Base-by-base conservation (phyloP, 2,888 invertebrate genomes). In the Cantharis lateralis region DNA sequence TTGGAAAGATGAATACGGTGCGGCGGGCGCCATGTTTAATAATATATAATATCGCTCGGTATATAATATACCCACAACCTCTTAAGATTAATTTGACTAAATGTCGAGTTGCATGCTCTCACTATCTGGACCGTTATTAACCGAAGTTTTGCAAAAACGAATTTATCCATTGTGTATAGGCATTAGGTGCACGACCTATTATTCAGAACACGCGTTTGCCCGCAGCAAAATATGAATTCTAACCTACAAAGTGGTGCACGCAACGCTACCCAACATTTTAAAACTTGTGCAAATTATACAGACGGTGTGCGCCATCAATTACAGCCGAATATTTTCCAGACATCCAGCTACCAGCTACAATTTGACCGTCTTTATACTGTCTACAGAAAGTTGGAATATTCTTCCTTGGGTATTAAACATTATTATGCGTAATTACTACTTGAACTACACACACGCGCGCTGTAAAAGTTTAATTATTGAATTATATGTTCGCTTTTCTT, bases 121-220 rank as follows among this genome's bases (percentile, higher is more conserved):
- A 28, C 48, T 68, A 71, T 28, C 63, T 72, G 64, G 70, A 15
- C 76, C 69, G 72, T 76, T 76, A 76, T 72, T 16, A 28, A 64
- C 66, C 66, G 72, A 76, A 76, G 68, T 73, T 68, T 74, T 77
- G 70, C 15, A 48, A 48, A 69, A 74, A 77, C 71, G 77, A 77
- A 77, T 73, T 77, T 74, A 74, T 77, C 73, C 71, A 71, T 68
- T 64, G 74, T 70, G 71, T 73, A 71, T 73, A 48, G 24, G 24
- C 24, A 24, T 24, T 24, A 24, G 48, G 48, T 48, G 9, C 48
- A 74, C 73, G 77, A 73, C 77, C 77, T 71, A 77, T 77, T 77
- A 77, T 77, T 77, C 71, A 71, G 77, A 74, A 77, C 77, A 77
- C 77, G 77, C 77, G 77, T 77, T 74, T 74, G 77, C 77, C 74